Conservation (phyloP, 2,888 invertebrate genomes). For the Spilarctia lutea region DNA sequence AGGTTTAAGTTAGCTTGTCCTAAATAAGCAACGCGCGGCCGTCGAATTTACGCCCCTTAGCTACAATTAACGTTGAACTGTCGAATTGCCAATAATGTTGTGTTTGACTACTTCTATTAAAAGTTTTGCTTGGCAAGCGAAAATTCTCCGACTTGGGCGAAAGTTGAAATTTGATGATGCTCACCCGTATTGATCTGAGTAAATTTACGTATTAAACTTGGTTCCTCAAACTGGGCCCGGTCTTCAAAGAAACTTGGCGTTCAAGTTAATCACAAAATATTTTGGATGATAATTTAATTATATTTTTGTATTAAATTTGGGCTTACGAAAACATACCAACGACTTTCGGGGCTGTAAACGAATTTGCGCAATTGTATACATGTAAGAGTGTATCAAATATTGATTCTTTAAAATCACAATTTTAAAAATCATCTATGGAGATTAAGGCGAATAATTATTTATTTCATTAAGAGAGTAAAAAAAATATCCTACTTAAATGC, state of each 20-base stretch:
- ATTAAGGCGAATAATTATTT: no score
- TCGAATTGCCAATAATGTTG: slow-evolving; percentile 56
- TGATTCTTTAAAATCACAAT: no score
- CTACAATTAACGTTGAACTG: slow-evolving; percentile 49
- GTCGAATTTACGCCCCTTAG: slow-evolving; percentile 33
- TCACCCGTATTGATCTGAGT: slow-evolving; percentile 29
- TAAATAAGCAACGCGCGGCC: slow-evolving; percentile 52
- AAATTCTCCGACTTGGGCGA: slow-evolving; percentile 37
- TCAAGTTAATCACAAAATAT: slow-evolving; percentile 2
- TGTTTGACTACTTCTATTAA: slow-evolving; percentile 53
- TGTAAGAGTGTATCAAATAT: neutral
- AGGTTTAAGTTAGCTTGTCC: slow-evolving; percentile 43
- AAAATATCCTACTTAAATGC: neutral
- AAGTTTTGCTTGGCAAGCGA: slow-evolving; percentile 43
- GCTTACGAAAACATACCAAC: neutral
- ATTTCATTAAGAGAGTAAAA: neutral
- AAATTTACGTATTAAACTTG: slow-evolving; percentile 22
- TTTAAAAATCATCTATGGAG: no score
- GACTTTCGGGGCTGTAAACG: neutral
- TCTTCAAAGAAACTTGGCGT: slow-evolving; percentile 9
- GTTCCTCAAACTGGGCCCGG: neutral
- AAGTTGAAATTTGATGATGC: slow-evolving; percentile 40
- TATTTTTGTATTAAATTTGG: neutral
- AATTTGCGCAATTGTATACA: neutral
- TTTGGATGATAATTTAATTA: neutral